Evolutionary conservation across 2,797 vertebrate species (phyloP), one percentile per base, ranked within the genome.

Genomic region (Mus spretus): DNA sequence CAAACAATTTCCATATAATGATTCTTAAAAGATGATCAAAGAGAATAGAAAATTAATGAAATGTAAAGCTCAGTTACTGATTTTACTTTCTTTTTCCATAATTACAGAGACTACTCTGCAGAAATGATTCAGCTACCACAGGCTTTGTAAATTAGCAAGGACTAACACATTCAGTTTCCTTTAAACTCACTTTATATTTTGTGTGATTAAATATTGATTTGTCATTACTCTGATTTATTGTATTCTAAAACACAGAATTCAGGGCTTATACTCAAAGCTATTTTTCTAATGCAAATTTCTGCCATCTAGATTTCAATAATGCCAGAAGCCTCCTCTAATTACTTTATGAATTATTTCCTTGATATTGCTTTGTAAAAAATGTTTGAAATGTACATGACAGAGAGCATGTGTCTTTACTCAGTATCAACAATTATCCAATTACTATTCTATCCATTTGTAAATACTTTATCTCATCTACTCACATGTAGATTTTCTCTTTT

Each of bases 191-290:
- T 93, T 83, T 93, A 57, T 59, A 15, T 67, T 90, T 26, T 26
- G 72, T 91, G 50, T 78, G 70, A 91, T 95, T 40, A 88, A 88
- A 74, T 91, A 93, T 79, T 70, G 53, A 95, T 88, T 89, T 93
- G 14, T 75, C 44, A 92, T 72, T 83, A 37, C 55, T 44, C 34
- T 89, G 53, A 84, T 79, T 88, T 93, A 95, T 93, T 80, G 19
- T 44, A n/a, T 37, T 79, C 47, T 59, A 40, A 57, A 17, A 34
- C 40, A 70, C 4, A 47, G 72, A 34, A 6, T 3, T 67, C 40
- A 95, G 15, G 61, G 8, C 28, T 86, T 44, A 57, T 40, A 34
- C 67, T 77, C n/a, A 78, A 82, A 72, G 82, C 20, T 70, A 37
- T 79, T 44, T 88, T 94, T 93, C 50, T 89, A 84, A 88, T 28